These are phyloP conservation scores for Eupithecia pulchellata DNA, from an alignment of 2,888 invertebrate genomes.

Conservation along the genomic window DNA sequence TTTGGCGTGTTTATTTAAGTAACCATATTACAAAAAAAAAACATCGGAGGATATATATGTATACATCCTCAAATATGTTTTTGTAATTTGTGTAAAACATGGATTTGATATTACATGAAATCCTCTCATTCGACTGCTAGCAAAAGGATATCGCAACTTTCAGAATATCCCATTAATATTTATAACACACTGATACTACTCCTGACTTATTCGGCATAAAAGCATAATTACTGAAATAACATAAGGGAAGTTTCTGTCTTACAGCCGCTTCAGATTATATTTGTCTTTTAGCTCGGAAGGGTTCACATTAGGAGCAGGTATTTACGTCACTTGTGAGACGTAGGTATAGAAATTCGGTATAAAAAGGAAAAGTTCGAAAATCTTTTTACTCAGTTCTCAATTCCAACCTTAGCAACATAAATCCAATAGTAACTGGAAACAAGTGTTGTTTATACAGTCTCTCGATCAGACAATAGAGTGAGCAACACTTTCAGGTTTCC, in stretches of 20 bases:
- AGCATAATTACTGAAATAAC: constrained; percentile 37
- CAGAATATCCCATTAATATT: neutral
- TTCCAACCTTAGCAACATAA: neutral
- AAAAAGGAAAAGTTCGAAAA: neutral
- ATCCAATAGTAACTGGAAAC: neutral
- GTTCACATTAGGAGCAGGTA: neutral
- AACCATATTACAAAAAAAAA: neutral
- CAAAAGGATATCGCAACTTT: neutral
- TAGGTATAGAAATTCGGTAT: neutral
- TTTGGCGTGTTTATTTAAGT: neutral
- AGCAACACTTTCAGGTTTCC: constrained; percentile 17
- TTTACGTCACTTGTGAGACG: neutral
- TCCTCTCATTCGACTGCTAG: neutral
- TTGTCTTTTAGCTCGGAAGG: constrained; percentile 2
- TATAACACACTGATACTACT: constrained; percentile 27
- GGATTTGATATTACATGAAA: neutral
- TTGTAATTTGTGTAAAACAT: neutral
- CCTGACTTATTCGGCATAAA: constrained; percentile 32
- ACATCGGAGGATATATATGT: neutral
- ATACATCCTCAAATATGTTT: too few species aligned
- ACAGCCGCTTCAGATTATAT: constrained; percentile 8
- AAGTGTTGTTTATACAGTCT: neutral
- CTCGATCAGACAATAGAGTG: neutral
- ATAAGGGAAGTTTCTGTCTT: constrained; percentile 23
- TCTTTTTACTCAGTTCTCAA: neutral